A percentile compares a stretch with the other conserved stretches of the same genome.
Evolutionary conservation across 2,888 invertebrate genomes (phyloP).

Genomic region (Apotomis betuletana): DNA sequence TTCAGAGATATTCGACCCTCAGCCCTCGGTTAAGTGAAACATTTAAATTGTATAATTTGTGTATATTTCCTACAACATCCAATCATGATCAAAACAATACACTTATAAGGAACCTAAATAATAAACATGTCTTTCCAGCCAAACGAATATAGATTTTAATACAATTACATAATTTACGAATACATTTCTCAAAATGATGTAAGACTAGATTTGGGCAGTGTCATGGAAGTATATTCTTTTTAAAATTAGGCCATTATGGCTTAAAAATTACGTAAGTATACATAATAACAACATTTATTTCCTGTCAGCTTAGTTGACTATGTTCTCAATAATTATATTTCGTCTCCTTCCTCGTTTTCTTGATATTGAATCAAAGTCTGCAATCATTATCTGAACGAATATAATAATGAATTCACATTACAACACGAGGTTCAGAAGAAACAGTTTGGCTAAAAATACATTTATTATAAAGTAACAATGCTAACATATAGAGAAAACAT

Average conservation of each 20-base stretch:
- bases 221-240: constrained; percentile 9
- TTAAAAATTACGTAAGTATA: background rate
- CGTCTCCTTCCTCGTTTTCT: no score
- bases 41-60: constrained; percentile 10
- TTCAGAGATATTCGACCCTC: no score
- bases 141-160: constrained; percentile 1
- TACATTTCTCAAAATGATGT: constrained; percentile 2
- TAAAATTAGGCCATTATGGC: background rate
- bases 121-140: constrained; percentile 5
- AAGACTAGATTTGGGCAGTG: constrained; percentile 27
- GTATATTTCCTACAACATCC: constrained; percentile 30
- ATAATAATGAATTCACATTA: background rate
- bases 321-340: no score
- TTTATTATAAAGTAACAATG: background rate
- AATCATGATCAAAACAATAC: constrained; percentile 29
- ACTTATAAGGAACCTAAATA: constrained; percentile 6
- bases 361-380: no score
- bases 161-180: background rate
- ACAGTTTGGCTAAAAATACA: background rate
- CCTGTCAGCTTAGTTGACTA: no score
- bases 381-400: background rate
- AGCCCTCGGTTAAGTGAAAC: no score
- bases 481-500: background rate
- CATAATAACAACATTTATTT: background rate
- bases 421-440: background rate